These are phyloP conservation scores for Propithecus deckenii DNA, from an alignment of 2,797 vertebrate species.

Conservation along the genomic window DNA sequence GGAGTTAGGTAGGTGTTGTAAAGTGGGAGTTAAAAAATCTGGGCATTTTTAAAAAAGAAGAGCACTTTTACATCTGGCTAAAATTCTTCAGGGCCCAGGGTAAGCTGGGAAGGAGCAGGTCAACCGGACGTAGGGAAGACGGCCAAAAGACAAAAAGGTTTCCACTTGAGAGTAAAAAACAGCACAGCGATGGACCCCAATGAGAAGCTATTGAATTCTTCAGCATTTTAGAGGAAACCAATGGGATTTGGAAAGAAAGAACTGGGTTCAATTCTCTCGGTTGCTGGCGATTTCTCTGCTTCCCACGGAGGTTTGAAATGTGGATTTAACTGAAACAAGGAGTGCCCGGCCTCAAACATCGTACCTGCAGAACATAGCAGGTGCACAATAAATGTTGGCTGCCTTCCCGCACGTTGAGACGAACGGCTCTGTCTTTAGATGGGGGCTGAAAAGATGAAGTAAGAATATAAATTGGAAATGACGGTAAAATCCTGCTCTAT, in stretches of 20 bases:
- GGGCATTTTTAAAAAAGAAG: neutral
- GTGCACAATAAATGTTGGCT: no score
- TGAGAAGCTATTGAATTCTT: neutral
- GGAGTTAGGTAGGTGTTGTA: neutral
- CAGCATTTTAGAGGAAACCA: neutral
- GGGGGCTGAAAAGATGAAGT: neutral
- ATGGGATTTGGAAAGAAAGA: neutral
- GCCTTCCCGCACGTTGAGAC: accelerated
- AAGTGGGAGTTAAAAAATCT: neutral
- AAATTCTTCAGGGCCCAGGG: neutral
- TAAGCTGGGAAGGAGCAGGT: neutral
- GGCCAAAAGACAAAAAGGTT: neutral
- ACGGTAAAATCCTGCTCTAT: neutral
- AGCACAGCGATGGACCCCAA: neutral
- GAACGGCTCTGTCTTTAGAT: neutral
- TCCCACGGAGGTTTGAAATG: neutral
- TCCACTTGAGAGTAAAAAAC: neutral
- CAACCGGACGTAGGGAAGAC: neutral
- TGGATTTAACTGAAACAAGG: neutral
- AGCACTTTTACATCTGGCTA: neutral
- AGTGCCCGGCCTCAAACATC: neutral
- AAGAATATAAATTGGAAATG: neutral
- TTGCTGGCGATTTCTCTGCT: neutral
- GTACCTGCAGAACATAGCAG: neutral
- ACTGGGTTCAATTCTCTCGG: neutral